Evolutionary conservation across 2,888 invertebrate genomes (phyloP), one percentile per base, ranked within the genome.

Genomic region (Anticlea derivata): DNA sequence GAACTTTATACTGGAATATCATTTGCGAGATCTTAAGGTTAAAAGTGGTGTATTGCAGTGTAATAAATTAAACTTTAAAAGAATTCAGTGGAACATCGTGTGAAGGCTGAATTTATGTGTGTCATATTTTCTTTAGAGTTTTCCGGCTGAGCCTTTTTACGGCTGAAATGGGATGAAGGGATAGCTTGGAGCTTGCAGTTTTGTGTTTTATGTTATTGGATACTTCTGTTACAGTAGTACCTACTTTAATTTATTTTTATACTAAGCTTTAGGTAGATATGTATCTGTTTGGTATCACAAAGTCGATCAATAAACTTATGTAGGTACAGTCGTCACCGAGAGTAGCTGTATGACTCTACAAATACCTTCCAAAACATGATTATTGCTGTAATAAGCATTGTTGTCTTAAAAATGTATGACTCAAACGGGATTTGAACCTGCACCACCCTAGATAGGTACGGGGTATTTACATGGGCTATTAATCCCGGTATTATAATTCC

Each of bases 111-210:
- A 81, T 85, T 85, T 83, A 82, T 83, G 81, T 79, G 73, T 76
- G 75, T 75, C 78, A 81, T 83, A 81, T 81, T 75, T 78, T 82
- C 82, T 82, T 75, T 73, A 73, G 72, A 78, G 75, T 78, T 80
- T 80, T 78, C 70, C 78, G 69, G 69, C 65, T 74, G 75, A 69
- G 73, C 55, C 46, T 71, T 82, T 81, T 78, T 81, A 75, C 74
- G 78, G 75, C 73, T 77, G 70, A 78, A 75, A 80, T 73, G 73
- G 73, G 73, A 68, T 70, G 66, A 70, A 73, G 73, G 79, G 75
- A 77, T 75, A 65, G 70, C 70, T 76, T 68, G 65, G 71, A 68
- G 68, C 68, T 73, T 73, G 72, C 75, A 72, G 70, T 74, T 73
- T 76, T 72, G 65, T 78, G 73, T 83, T 82, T 82, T 83, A 81